Conservation (phyloP, 2,113 vertebrate genomes). For the Bufo bufo region DNA sequence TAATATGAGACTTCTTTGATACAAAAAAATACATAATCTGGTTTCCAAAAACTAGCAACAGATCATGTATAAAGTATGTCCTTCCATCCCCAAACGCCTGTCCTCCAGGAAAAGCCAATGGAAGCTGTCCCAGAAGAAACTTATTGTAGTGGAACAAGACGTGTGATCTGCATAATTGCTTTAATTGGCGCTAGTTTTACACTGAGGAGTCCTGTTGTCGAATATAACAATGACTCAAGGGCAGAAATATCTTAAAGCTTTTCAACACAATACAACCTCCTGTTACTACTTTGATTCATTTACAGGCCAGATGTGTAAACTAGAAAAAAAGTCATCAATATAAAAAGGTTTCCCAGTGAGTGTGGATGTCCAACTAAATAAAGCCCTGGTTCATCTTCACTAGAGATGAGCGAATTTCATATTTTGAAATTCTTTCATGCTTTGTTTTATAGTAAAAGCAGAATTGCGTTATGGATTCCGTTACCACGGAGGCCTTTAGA, state of each 20-base stretch:
- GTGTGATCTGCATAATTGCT: constrained; percentile 86
- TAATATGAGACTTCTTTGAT: no score
- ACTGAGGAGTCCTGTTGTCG: constrained; percentile 79
- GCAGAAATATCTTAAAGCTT: constrained; percentile 71
- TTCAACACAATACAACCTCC: constrained; percentile 75
- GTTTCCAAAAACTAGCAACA: no score
- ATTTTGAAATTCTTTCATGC: no score
- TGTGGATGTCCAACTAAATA: not conserved
- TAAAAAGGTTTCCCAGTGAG: constrained; percentile 12
- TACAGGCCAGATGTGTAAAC: constrained; percentile 60
- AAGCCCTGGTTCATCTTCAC: not conserved
- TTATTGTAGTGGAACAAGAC: constrained; percentile 76
- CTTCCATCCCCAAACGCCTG: not conserved
- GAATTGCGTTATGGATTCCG: no score
- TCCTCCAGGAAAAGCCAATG: not conserved
- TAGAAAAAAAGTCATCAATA: constrained; percentile 29
- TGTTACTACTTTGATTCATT: constrained; percentile 70
- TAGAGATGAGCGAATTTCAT: no score
- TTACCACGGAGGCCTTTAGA: no score
- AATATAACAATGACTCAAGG: constrained; percentile 72
- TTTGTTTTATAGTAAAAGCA: no score
- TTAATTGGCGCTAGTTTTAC: constrained; percentile 82
- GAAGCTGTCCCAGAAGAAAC: constrained; percentile 40
- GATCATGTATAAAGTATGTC: no score
- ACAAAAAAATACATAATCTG: no score